Base-by-base conservation (phyloP, 1,140 invertebrate species). In the Theocolax elegans region DNA sequence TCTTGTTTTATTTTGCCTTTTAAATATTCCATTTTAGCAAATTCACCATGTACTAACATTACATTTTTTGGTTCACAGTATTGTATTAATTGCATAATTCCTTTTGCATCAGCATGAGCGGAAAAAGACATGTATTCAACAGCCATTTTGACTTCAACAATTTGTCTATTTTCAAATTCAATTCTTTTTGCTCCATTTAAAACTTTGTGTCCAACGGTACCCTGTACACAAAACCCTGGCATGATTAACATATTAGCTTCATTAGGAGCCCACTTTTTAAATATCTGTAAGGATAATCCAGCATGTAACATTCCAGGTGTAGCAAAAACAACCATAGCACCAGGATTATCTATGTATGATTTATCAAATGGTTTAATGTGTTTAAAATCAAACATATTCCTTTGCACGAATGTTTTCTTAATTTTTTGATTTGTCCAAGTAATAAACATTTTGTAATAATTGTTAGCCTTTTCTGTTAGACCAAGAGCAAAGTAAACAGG, bases 381-480 rank as follows among this genome's bases (percentile, higher is more conserved):
- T 83, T 99, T 99, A 79, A 99, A 99, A 81, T 99, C 98, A 89
- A 99, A 99, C 97, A 99, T 99, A 81, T 99, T 99, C 75, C 98
- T 89, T 77, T 99, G 95, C 0, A 99, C 97, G 89, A 99, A 99
- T 1, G 98, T 99, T 84, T 99, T 97, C 67, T 97, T 93, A 40
- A 99, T 99, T 83, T 99, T 99, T 79, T 99, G 97, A 88, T 99
- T 99, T 0, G 98, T 99, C 98, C 98, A 99, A 12, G 97, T 99
- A 42, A 99, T 99, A 76, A 99, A 99, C 92, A 99, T 95, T 87
- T 99, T 98, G 81, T 99, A 99, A 85, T 99, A 99, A 83, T 99
- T 98, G 74, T 98, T 99, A 0, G 97, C 97, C 87, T 98, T 99
- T 86, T 99, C 97, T 8, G 97, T 99, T 12, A 99, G 87, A 29